Conservation (phyloP, 92 coral and sea anemone species). For the Actinernus sp. region DNA sequence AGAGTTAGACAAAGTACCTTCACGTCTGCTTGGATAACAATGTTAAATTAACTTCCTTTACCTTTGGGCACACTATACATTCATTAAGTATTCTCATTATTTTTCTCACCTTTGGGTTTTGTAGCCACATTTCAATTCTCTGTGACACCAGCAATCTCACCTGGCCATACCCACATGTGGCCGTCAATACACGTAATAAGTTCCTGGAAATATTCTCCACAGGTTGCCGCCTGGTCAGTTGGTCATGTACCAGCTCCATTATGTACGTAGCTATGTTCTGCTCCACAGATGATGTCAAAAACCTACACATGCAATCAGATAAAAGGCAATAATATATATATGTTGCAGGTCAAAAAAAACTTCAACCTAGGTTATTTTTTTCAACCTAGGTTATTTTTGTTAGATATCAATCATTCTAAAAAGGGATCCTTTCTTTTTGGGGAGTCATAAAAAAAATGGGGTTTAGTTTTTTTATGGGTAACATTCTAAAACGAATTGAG, state of each 20-base stretch:
- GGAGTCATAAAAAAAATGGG: no score
- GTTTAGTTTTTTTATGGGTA: no score
- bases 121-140: constrained; percentile 93
- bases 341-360: no score
- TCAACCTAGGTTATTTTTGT: no score
- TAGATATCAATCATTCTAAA: no score
- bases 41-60: background rate
- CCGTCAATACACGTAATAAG: constrained; percentile 79
- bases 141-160: constrained; percentile 91
- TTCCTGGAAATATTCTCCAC: constrained; percentile 97
- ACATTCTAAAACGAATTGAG: no score
- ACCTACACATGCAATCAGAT: no score
- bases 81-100: background rate
- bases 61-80: background rate
- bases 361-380: no score
- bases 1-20: no score
- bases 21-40: no score
- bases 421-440: no score
- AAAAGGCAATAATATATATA: no score
- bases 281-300: constrained; percentile 71
- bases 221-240: constrained; percentile 92
- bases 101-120: constrained; percentile 88
- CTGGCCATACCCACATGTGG: constrained; percentile 92
- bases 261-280: constrained; percentile 86
- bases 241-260: constrained; percentile 91